phyloP scores from a whole-genome alignment of 2,888 invertebrate genomes.

The Gisinianus flammeolus region DNA sequence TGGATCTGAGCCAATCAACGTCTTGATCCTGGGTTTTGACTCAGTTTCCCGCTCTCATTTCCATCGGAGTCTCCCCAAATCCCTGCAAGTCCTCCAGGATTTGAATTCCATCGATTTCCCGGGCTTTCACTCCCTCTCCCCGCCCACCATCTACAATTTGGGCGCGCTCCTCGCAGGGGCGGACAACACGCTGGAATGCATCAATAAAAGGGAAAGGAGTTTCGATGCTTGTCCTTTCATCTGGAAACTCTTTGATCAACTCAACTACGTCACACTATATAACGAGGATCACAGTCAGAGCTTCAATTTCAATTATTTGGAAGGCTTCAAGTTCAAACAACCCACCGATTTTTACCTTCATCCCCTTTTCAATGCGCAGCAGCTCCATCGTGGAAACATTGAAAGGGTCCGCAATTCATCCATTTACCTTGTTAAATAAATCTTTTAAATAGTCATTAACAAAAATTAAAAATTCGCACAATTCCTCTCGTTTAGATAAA shows the following conservation, averaged over 20 bases:
- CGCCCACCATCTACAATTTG: background rate
- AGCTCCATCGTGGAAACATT: no score
- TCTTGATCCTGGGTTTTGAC: conserved; percentile 16
- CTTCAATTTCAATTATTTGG: background rate
- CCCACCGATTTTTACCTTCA: conserved; percentile 19
- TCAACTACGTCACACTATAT: conserved; percentile 20
- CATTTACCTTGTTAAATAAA: background rate
- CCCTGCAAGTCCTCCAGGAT: background rate
- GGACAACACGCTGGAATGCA: background rate
- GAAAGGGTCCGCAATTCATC: background rate
- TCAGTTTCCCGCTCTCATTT: background rate
- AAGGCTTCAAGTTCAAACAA: background rate
- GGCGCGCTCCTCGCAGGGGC: background rate
- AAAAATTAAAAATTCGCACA: background rate
- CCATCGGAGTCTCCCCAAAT: conserved; percentile 14
- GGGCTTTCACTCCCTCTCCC: background rate
- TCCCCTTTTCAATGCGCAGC: background rate
- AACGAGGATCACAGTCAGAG: background rate
- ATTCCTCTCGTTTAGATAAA: background rate
- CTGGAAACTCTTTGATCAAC: background rate
- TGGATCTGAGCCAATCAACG: background rate
- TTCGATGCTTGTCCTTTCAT: conserved; percentile 16
- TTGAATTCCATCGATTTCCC: background rate
- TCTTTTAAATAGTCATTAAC: background rate
- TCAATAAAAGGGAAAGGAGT: background rate